A percentile compares a stretch with the other conserved stretches of the same genome.
Evolutionary conservation across 2,113 vertebrate species (phyloP).

Genomic region (Sisor rabdophorus): DNA sequence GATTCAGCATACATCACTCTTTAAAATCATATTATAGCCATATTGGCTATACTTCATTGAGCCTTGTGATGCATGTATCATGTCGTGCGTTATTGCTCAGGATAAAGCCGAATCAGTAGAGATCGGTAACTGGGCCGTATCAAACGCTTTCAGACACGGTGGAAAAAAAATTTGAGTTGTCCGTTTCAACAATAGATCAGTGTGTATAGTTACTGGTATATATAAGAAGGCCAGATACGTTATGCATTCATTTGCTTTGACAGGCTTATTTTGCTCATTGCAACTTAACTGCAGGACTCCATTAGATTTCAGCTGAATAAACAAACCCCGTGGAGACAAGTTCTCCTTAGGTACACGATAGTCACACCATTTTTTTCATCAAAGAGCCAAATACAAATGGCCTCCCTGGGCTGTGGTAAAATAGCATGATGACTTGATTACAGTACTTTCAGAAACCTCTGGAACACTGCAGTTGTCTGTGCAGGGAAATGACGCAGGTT

Average conservation of each 20-base stretch:
- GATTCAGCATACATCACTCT: conserved; percentile 69
- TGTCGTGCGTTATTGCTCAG: conserved; percentile 50
- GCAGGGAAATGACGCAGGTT: conserved; percentile 20
- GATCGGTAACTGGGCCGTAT: neutral
- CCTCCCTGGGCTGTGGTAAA: conserved; percentile 51
- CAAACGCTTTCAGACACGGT: conserved; percentile 1
- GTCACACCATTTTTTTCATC: conserved; percentile 56
- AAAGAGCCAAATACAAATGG: conserved; percentile 46
- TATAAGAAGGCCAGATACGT: conserved; percentile 18
- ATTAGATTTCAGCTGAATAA: conserved; percentile 74
- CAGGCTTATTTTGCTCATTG: conserved; percentile 54
- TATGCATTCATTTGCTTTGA: conserved; percentile 45
- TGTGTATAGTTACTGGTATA: neutral
- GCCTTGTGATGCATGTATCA: conserved; percentile 66
- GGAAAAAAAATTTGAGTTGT: neutral
- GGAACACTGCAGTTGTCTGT: conserved; percentile 3
- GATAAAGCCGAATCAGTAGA: conserved; percentile 40
- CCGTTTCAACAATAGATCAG: neutral
- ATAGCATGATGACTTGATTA: conserved; percentile 44
- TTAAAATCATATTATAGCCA: conserved; percentile 72
- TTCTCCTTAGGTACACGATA: conserved; percentile 67
- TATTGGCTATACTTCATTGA: conserved; percentile 73
- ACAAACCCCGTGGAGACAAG: conserved; percentile 67
- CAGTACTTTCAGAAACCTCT: neutral
- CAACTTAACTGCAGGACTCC: conserved; percentile 44